A percentile compares a stretch with the other conserved stretches of the same genome.
These are phyloP conservation scores for Drosophila kurseongensis DNA, from an alignment of 1,140 invertebrate species.

Conservation along the genomic window DNA sequence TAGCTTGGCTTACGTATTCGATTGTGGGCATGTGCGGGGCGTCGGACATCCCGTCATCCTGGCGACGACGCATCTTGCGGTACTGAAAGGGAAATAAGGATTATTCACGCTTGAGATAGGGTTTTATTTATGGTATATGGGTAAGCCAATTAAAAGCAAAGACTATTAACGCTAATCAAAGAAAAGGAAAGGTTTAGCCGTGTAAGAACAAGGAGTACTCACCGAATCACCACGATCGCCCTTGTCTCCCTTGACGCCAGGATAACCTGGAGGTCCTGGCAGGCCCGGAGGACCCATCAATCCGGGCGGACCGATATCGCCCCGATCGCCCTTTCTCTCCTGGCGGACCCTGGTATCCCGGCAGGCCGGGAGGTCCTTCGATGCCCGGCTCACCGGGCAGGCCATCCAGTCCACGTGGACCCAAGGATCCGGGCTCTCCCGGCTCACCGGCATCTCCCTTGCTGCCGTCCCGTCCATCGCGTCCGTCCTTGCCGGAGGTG, in stretches of 20 bases:
- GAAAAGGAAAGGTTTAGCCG: too few species aligned
- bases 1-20: slow-evolving; percentile 80
- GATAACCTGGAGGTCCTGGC: slow-evolving; percentile 92
- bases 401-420: slow-evolving; percentile 85
- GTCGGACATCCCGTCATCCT: slow-evolving; percentile 86
- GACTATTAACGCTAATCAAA: too few species aligned
- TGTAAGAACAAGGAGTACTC: slow-evolving; percentile 83
- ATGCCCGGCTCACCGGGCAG: slow-evolving; percentile 83
- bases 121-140: background rate
- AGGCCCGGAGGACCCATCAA: slow-evolving; percentile 92
- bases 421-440: slow-evolving; percentile 94
- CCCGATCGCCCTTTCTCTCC: slow-evolving; percentile 96
- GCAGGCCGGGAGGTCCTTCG: slow-evolving; percentile 87
- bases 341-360: slow-evolving; percentile 93
- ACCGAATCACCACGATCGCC: slow-evolving; percentile 97
- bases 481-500: slow-evolving; percentile 87
- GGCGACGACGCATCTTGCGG: slow-evolving; percentile 94
- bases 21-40: slow-evolving; percentile 82
- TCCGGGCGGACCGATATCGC: slow-evolving; percentile 94
- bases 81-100: slow-evolving; percentile 89
- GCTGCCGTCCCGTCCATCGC: slow-evolving; percentile 85
- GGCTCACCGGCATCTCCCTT: slow-evolving; percentile 91
- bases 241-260: slow-evolving; percentile 94
- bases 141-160: background rate
- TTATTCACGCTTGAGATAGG: background rate